These are phyloP conservation scores for Steatocranus sp. DNA, from an alignment of 2,797 vertebrate species.

Conservation along the genomic window DNA sequence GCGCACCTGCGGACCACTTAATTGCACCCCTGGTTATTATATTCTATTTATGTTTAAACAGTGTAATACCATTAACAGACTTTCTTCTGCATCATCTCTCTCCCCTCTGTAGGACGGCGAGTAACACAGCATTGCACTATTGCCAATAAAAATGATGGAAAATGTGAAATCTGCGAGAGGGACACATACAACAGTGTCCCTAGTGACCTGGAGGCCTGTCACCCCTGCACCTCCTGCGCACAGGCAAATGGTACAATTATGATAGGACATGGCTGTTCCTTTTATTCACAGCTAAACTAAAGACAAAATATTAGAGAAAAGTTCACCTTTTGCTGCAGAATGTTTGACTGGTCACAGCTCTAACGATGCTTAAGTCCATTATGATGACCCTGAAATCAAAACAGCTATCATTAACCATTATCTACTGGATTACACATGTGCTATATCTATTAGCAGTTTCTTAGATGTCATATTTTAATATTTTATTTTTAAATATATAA, in stretches of 20 bases:
- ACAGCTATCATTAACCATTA: background rate
- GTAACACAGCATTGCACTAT: fast-evolving
- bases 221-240: background rate
- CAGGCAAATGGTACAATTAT: background rate
- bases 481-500: background rate
- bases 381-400: background rate
- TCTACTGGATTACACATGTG: background rate
- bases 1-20: background rate
- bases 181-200: background rate
- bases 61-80: background rate
- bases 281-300: background rate
- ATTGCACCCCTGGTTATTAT: background rate
- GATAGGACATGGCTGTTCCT: background rate
- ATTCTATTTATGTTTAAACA: background rate
- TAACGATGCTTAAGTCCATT: background rate
- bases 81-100: background rate
- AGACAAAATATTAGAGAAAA: background rate
- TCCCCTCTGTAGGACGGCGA: background rate
- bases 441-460: background rate
- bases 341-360: background rate
- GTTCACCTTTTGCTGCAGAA: background rate
- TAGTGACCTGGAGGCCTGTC: background rate
- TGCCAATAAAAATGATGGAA: fast-evolving
- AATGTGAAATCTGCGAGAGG: background rate
- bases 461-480: background rate